Evolutionary conservation across 2,888 invertebrate species (phyloP).

Genomic region (Chaitophorus viminalis): DNA sequence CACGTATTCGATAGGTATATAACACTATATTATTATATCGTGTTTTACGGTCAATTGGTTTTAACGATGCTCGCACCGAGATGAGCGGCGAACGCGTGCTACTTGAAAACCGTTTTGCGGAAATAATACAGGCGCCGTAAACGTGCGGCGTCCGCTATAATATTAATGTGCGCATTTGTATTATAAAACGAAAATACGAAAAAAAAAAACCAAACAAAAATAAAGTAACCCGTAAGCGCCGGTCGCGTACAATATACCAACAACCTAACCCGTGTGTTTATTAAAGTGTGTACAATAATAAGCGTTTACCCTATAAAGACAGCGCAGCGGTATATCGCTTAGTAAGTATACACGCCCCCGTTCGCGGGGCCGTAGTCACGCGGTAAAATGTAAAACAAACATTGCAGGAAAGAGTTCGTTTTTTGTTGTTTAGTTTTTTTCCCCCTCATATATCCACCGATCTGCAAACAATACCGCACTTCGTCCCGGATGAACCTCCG

Average conservation of each 20-base stretch:
- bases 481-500: neutral
- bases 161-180: neutral
- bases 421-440: too few species aligned
- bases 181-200: neutral
- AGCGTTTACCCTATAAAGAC: too few species aligned
- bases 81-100: neutral
- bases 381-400: conserved; percentile 13
- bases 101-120: neutral
- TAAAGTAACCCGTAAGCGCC: neutral
- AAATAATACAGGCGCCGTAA: neutral
- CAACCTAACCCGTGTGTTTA: neutral
- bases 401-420: neutral
- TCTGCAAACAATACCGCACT: conserved; percentile 1
- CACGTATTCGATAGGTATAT: too few species aligned
- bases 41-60: neutral
- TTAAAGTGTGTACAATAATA: neutral
- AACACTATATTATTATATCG: too few species aligned
- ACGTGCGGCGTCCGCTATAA: neutral
- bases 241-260: neutral
- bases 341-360: neutral
- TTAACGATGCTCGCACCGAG: neutral
- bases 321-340: too few species aligned
- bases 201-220: neutral
- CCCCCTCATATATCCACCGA: neutral
- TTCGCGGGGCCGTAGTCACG: neutral